phyloP scores from a whole-genome alignment of 1,140 invertebrate genomes.

The Rhagoletis pomonella region DNA sequence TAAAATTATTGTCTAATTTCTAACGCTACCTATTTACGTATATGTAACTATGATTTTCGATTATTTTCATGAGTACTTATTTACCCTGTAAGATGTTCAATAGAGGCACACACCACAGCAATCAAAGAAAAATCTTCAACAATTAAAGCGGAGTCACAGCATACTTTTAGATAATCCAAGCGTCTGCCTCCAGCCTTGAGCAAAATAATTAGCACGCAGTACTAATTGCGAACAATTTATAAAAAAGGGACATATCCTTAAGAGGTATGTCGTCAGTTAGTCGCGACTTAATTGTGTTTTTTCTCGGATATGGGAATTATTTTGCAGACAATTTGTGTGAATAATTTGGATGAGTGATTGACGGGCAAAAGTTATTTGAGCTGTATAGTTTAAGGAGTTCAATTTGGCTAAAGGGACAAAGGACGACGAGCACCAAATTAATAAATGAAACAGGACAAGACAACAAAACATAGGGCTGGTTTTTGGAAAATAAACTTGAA shows the following conservation, averaged over 20 bases:
- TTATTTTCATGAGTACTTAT: too few species aligned
- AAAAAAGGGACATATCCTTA: neutral
- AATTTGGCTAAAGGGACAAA: too few species aligned
- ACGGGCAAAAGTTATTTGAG: too few species aligned
- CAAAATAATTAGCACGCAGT: neutral
- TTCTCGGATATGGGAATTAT: neutral
- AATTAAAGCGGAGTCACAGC: neutral
- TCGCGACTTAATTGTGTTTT: neutral
- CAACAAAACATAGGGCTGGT: too few species aligned
- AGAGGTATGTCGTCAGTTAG: neutral
- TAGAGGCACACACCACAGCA: neutral
- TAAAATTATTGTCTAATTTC: too few species aligned
- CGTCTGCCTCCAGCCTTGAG: neutral
- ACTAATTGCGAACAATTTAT: neutral
- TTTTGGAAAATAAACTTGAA: too few species aligned
- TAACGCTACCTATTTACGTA: too few species aligned
- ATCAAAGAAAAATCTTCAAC: neutral
- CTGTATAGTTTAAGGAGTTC: too few species aligned
- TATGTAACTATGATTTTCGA: too few species aligned
- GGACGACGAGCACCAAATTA: too few species aligned
- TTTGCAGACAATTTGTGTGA: neutral
- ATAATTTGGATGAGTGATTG: too few species aligned
- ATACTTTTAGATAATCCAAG: neutral
- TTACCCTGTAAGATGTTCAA: neutral
- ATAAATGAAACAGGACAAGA: too few species aligned